A percentile compares a stretch with the other conserved stretches of the same genome.
Conservation (phyloP, 2,888 invertebrate genomes). For the Nemurella pictetii region DNA sequence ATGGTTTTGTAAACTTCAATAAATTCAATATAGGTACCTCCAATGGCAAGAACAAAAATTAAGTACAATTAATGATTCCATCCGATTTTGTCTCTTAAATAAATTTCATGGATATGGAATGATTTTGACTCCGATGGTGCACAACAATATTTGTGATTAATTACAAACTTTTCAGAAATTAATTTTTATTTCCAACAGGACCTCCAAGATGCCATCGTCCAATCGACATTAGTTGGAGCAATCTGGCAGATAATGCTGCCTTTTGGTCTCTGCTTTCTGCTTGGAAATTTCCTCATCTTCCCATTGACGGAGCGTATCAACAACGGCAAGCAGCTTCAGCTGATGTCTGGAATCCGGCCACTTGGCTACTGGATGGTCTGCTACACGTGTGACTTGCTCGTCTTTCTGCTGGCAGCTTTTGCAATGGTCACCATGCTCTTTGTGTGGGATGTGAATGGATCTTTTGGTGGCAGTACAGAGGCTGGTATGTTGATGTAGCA, state of each 20-base stretch:
- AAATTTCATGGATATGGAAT: too few relatives aligned
- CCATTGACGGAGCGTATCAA: constrained; percentile 64
- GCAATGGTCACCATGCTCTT: constrained; percentile 46
- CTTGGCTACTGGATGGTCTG: constrained; percentile 65
- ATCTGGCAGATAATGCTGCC: constrained; percentile 45
- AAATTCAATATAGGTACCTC: too few relatives aligned
- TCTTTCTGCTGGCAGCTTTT: constrained; percentile 45
- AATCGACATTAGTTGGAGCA: background rate
- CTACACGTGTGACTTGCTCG: constrained; percentile 59
- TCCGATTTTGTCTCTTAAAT: too few relatives aligned
- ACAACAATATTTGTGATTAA: too few relatives aligned
- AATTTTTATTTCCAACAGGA: background rate
- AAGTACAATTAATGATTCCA: too few relatives aligned
- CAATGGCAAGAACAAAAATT: too few relatives aligned
- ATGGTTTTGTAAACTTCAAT: too few relatives aligned
- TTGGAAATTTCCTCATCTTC: constrained; percentile 60
- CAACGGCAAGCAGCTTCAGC: constrained; percentile 68
- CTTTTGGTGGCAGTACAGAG: constrained; percentile 33
- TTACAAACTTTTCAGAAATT: too few relatives aligned
- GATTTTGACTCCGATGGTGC: too few relatives aligned
- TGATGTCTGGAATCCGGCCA: constrained; percentile 66
- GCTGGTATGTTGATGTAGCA: constrained; percentile 28
- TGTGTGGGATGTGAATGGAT: constrained; percentile 39
- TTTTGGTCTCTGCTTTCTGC: constrained; percentile 53
- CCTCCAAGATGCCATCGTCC: background rate